Conservation (phyloP, 2,888 invertebrate species). For the Dromius quadrimaculatus region DNA sequence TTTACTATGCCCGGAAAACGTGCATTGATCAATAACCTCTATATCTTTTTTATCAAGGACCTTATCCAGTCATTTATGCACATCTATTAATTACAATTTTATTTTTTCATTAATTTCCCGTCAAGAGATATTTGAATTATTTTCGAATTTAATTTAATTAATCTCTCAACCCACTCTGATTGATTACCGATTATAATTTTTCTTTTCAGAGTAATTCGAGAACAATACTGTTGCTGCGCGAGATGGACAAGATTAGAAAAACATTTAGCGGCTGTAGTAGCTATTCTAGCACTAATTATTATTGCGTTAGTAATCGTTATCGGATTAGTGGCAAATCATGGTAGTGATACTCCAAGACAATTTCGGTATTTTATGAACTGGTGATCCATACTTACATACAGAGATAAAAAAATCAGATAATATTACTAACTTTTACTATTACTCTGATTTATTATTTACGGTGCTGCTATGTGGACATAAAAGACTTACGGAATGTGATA, state of each 20-base stretch:
- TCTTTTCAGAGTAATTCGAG: constrained; percentile 63
- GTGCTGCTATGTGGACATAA: constrained; percentile 7
- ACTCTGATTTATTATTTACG: too few species aligned
- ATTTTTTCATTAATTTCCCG: too few species aligned
- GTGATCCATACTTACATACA: not conserved
- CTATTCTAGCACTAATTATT: constrained; percentile 62
- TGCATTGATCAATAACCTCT: too few species aligned
- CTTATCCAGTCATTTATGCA: too few species aligned
- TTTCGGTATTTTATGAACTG: not conserved
- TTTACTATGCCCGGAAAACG: too few species aligned
- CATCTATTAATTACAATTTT: too few species aligned
- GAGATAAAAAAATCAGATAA: not conserved
- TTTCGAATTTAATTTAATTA: too few species aligned
- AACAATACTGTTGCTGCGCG: constrained; percentile 66
- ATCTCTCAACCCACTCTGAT: too few species aligned
- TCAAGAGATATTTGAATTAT: too few species aligned
- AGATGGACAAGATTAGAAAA: constrained; percentile 64
- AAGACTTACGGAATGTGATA: constrained; percentile 18
- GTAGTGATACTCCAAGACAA: not conserved
- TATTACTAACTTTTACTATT: too few species aligned
- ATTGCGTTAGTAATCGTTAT: constrained; percentile 61
- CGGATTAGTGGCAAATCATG: constrained; percentile 52
- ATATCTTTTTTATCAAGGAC: too few species aligned
- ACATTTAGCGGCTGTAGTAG: constrained; percentile 61
- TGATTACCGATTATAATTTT: too few species aligned